Base-by-base conservation (phyloP, 2,113 vertebrate genomes). In the Anseranas semipalmata region DNA sequence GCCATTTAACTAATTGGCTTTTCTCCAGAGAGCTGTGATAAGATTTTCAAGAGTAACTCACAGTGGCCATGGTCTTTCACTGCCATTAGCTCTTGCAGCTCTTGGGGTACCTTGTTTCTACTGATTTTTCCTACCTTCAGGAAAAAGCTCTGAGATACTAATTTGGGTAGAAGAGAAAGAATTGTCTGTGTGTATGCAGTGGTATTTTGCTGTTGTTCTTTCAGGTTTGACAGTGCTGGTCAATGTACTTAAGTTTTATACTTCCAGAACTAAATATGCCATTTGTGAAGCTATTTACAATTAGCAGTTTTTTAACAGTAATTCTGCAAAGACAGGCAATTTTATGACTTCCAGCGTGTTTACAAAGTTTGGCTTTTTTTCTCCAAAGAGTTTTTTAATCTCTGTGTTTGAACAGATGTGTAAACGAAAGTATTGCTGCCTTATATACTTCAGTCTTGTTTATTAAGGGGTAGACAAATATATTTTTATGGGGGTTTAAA, bases 401-500 rank as follows among this genome's bases (percentile, higher is more conserved):
- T 93, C 85, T 94, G 1, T 95, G 67, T 97, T 98, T 97, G 87
- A 98, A 96, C 95, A 97, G 80, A 97, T 96, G 78, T 95, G 53
- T 94, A 96, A 96, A 95, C 74, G 77, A 76, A 94, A 95, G 43
- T 52, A 90, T 96, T 94, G 56, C 72, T 97, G 60, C 83, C 59
- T 97, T 21, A 50, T 87, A 75, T 68, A 68, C 78, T 95, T 94
- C 7, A 28, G 56, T 92, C 63, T 80, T 71, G 58, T 96, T 96
- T 94, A 91, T 71, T 76, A 92, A 84, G 45, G 89, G 55, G 28
- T 94, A 91, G 86, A 92, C 90, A 32, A 92, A 93, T 87, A 58
- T 55, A n/a, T 13, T 10, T 84, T 82, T 84, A 43, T 33, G 21
- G 15, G 25, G 6, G 5, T 72, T 92, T 86, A 62, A 81, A 79